A percentile compares a stretch with the other conserved stretches of the same genome.
Evolutionary conservation across 2,113 vertebrate species (phyloP).

Genomic region (Delphinus delphis): DNA sequence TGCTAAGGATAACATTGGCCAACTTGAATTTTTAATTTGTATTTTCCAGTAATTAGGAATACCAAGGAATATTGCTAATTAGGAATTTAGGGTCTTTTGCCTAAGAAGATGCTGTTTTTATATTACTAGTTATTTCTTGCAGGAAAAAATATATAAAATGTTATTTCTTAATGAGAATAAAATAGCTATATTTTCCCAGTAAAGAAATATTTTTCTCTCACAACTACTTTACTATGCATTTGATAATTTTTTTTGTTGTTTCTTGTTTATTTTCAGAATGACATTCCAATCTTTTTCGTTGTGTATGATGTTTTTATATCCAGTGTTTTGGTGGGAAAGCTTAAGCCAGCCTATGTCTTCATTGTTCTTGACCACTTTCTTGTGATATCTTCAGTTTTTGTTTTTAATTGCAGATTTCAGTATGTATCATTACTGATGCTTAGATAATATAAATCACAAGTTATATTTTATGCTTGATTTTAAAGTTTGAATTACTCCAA

Average conservation of each 20-base stretch:
- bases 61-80: constrained; percentile 14
- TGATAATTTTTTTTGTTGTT: constrained; percentile 14
- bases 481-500: constrained; percentile 35
- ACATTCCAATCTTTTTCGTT: constrained; percentile 36
- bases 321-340: constrained; percentile 28
- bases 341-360: constrained; percentile 22
- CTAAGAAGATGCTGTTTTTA: background rate
- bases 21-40: constrained; percentile 26
- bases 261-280: constrained; percentile 48
- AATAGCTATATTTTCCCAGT: constrained; percentile 29
- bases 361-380: constrained; percentile 13
- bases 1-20: background rate
- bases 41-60: constrained; percentile 40
- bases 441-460: constrained; percentile 1
- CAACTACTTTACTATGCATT: background rate
- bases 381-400: constrained; percentile 13
- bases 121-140: constrained; percentile 44
- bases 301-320: constrained; percentile 1
- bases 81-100: constrained; percentile 18
- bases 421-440: background rate
- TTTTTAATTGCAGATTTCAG: constrained; percentile 32
- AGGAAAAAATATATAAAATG: constrained; percentile 15
- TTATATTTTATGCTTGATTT: constrained; percentile 35
- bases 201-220: constrained; percentile 41
- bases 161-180: constrained; percentile 39